Conservation (phyloP, 1,140 invertebrate genomes). For the Aradophagus sp. region DNA sequence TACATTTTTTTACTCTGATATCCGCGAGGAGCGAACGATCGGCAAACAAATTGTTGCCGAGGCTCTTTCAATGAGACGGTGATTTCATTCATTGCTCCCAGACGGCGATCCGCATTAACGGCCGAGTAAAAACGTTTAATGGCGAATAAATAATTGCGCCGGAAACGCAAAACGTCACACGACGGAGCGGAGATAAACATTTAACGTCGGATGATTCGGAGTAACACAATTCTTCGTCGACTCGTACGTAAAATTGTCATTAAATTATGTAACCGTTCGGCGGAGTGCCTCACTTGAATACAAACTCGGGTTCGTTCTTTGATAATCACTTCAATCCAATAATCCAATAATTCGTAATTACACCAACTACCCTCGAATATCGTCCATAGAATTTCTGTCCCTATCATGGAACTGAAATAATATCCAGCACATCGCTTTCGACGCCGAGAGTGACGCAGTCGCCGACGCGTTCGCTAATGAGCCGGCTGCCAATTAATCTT, state of each 20-base stretch:
- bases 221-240: conserved; percentile 9
- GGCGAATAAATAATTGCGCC: too few species aligned
- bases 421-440: conserved; percentile 58
- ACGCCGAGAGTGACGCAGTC: conserved; percentile 51
- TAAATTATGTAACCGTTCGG: conserved; percentile 29
- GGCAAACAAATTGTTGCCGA: too few species aligned
- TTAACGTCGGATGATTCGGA: too few species aligned
- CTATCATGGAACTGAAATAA: conserved; percentile 53
- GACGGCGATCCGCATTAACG: too few species aligned
- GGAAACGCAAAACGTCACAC: too few species aligned
- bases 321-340: conserved; percentile 53
- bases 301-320: conserved; percentile 45
- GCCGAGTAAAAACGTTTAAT: too few species aligned
- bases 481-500: conserved; percentile 62
- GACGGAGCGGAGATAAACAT: too few species aligned
- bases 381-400: conserved; percentile 45
- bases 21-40: too few species aligned
- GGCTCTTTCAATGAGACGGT: too few species aligned
- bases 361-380: conserved; percentile 46
- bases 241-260: conserved; percentile 20
- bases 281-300: conserved; percentile 15
- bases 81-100: too few species aligned
- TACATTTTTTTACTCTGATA: too few species aligned
- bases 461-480: conserved; percentile 59
- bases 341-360: conserved; percentile 58